These are phyloP conservation scores for Platorchestia sp. DNA, from an alignment of 1,140 invertebrate genomes.

Conservation along the genomic window DNA sequence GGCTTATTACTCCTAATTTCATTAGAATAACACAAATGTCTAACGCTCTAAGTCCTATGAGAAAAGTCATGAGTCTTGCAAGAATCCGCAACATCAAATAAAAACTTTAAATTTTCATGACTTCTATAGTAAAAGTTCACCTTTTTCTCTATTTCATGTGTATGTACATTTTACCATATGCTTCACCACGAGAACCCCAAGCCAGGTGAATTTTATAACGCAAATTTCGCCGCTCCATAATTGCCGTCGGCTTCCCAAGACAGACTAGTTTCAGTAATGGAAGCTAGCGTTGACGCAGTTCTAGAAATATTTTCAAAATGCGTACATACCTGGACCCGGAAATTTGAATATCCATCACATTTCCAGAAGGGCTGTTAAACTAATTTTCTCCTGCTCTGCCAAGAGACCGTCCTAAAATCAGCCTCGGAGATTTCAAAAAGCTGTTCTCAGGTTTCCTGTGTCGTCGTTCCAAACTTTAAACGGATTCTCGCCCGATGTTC, in stretches of 20 bases:
- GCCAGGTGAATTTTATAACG: neutral
- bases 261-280: neutral
- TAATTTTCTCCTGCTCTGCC: neutral
- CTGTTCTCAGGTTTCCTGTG: neutral
- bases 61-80: too few species aligned
- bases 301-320: neutral
- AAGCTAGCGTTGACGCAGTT: neutral
- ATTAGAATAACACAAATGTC: too few species aligned
- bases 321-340: neutral
- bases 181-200: neutral
- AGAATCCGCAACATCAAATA: too few species aligned
- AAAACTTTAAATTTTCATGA: too few species aligned
- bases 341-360: neutral
- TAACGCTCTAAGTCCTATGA: too few species aligned
- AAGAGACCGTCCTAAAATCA: neutral
- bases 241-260: neutral
- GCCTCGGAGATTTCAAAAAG: neutral
- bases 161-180: too few species aligned
- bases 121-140: too few species aligned
- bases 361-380: neutral
- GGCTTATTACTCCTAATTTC: too few species aligned
- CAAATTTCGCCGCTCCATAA: neutral
- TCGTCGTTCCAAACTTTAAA: neutral
- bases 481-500: neutral
- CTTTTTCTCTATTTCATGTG: too few species aligned